Evolutionary conservation across 2,888 invertebrate genomes (phyloP).

Genomic region (Copidosoma aretas): DNA sequence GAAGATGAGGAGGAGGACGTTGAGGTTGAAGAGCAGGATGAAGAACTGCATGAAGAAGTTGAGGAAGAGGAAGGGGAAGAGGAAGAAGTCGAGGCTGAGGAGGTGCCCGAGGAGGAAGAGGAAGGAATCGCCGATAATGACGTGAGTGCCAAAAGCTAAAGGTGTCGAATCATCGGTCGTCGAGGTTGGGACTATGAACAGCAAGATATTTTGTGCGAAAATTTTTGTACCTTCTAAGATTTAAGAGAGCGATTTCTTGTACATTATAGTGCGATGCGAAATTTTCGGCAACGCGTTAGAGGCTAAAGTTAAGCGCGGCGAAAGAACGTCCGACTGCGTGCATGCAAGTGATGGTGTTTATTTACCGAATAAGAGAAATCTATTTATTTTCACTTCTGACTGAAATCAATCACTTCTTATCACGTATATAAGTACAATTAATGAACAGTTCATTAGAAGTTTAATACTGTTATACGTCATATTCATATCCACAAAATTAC

Average conservation of each 20-base stretch:
- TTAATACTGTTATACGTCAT: not conserved
- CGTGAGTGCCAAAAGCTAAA: constrained; percentile 57
- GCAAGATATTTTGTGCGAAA: constrained; percentile 27
- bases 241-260: constrained; percentile 28
- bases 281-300: constrained; percentile 29
- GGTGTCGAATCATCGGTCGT: constrained; percentile 42
- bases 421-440: not conserved
- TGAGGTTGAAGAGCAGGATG: constrained; percentile 27
- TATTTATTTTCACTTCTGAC: constrained; percentile 2
- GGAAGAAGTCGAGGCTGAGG: constrained; percentile 38
- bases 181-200: constrained; percentile 36
- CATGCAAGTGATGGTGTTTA: not conserved
- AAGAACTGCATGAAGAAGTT: constrained; percentile 15
- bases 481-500: not conserved
- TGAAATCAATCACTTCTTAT: not conserved
- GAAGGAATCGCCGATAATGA: constrained; percentile 42
- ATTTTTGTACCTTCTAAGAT: constrained; percentile 38
- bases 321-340: not conserved
- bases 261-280: constrained; percentile 11
- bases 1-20: constrained; percentile 32
- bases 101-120: constrained; percentile 38
- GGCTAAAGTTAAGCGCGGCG: constrained; percentile 25
- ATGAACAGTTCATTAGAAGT: not conserved
- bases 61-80: constrained; percentile 30
- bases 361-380: not conserved